Percentiles rank a stretch among this genome's conserved stretches.
Evolutionary conservation across 2,888 invertebrate species (phyloP).

Genomic region (Chaetogeoica ovagalla): DNA sequence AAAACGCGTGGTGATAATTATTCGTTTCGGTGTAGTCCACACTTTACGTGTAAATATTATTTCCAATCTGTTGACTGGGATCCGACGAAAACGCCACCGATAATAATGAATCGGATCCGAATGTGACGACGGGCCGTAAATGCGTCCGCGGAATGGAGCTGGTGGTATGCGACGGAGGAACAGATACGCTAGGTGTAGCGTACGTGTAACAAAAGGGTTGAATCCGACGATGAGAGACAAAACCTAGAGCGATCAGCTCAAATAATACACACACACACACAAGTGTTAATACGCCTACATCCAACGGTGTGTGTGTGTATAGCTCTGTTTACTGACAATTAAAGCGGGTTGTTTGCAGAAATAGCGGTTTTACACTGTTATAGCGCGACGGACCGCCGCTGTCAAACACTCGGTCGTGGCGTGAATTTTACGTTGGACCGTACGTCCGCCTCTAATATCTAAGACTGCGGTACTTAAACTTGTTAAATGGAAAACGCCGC

Average conservation of each 20-base stretch:
- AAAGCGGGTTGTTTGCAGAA: constrained; percentile 31
- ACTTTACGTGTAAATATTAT: neutral
- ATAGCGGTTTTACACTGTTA: constrained; percentile 5
- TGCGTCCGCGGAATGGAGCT: no score
- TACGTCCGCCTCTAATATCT: neutral
- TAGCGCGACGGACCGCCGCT: neutral
- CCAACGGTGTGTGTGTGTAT: no score
- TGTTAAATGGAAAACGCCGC: neutral
- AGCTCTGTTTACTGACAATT: constrained; percentile 41
- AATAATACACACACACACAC: neutral
- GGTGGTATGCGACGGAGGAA: no score
- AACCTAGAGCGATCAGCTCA: neutral
- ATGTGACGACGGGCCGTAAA: neutral
- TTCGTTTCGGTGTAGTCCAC: neutral
- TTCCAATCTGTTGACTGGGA: neutral
- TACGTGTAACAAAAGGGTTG: neutral
- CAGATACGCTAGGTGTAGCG: neutral
- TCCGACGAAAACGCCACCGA: neutral
- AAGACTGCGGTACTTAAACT: neutral
- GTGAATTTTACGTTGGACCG: neutral
- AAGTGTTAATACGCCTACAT: neutral
- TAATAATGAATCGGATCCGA: neutral
- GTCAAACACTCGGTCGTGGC: neutral
- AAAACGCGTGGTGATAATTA: neutral
- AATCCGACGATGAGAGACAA: neutral